phyloP scores from a whole-genome alignment of 2,797 vertebrate genomes.

The Gephyroberyx darwinii region DNA sequence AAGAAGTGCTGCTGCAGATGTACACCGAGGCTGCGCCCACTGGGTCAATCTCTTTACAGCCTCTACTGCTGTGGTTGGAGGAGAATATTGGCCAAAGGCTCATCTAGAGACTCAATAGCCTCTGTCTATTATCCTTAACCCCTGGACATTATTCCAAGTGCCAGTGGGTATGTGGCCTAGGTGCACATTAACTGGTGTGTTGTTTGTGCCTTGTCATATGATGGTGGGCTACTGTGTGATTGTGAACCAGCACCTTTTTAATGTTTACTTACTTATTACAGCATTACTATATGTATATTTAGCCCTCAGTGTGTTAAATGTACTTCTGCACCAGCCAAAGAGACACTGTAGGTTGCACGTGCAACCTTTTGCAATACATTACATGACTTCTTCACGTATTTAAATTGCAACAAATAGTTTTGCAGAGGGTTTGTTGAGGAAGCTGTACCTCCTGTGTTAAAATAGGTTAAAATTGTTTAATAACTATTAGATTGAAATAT shows the following conservation, averaged over 20 bases:
- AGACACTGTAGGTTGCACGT: conserved; percentile 40
- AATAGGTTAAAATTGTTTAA: not conserved
- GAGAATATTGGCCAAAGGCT: conserved; percentile 69
- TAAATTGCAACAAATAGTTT: conserved; percentile 31
- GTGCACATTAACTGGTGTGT: conserved; percentile 23
- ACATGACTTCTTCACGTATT: conserved; percentile 10
- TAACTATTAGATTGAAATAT: not conserved
- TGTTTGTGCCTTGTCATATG: conserved; percentile 17
- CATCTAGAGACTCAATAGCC: conserved; percentile 45
- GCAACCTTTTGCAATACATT: conserved; percentile 20
- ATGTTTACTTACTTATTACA: conserved; percentile 59
- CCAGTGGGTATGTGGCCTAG: conserved; percentile 67
- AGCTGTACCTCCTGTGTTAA: conserved; percentile 13
- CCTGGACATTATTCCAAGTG: conserved; percentile 31
- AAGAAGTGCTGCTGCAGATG: conserved; percentile 90
- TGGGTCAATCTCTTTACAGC: conserved; percentile 76
- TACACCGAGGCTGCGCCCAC: conserved; percentile 82
- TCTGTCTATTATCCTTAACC: conserved; percentile 25
- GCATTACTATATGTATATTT: conserved; percentile 27
- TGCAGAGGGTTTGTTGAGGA: conserved; percentile 33
- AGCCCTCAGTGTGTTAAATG: conserved; percentile 31
- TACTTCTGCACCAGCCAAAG: conserved; percentile 40
- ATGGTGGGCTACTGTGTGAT: conserved; percentile 23
- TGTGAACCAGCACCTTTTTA: conserved; percentile 60
- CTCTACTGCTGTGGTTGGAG: conserved; percentile 84